Evolutionary conservation across 2,797 vertebrate species (phyloP).

Genomic region (Rhinoraja longicauda): DNA sequence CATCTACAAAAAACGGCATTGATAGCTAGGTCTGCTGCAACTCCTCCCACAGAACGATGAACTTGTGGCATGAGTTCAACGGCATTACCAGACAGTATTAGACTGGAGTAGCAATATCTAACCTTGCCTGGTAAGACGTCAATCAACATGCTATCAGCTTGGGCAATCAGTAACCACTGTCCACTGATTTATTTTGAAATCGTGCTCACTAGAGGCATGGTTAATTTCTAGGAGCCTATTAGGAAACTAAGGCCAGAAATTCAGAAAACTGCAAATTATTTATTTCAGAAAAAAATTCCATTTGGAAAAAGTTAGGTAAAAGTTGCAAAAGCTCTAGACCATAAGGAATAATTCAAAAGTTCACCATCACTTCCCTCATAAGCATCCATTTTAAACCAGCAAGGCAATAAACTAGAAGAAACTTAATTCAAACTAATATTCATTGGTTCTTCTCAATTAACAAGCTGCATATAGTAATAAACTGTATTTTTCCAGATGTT

Average conservation of each 20-base stretch:
- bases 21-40: conserved; percentile 2
- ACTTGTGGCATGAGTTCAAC: conserved; percentile 72
- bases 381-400: neutral
- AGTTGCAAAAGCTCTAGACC: neutral
- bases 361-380: neutral
- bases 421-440: neutral
- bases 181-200: conserved; percentile 42
- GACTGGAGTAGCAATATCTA: conserved; percentile 88
- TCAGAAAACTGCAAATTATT: neutral
- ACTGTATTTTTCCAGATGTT: neutral
- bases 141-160: conserved; percentile 69
- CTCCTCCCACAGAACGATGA: conserved; percentile 50
- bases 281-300: neutral
- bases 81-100: conserved; percentile 99
- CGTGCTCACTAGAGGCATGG: neutral
- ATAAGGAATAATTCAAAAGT: neutral
- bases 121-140: conserved; percentile 98
- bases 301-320: neutral
- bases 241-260: neutral
- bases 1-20: neutral
- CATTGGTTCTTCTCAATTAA: neutral
- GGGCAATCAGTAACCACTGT: conserved; percentile 55
- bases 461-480: neutral
- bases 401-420: neutral
- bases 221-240: neutral